Evolutionary conservation across 2,888 invertebrate genomes (phyloP).

Genomic region (Hirtodrosophila duncani): DNA sequence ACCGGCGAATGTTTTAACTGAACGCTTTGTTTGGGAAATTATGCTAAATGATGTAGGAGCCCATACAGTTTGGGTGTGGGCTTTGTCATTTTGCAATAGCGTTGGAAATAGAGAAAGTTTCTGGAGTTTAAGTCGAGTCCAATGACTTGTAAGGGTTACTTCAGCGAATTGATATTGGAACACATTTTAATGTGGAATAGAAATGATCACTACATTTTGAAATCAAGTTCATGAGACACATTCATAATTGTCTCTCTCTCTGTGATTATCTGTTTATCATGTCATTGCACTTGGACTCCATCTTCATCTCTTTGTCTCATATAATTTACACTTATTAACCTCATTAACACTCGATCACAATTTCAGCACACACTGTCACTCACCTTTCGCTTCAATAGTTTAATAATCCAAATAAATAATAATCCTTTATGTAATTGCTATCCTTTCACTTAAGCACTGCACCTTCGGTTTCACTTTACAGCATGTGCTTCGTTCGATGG

Average conservation of each 20-base stretch:
- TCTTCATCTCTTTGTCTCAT: no score
- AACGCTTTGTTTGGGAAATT: constrained; percentile 24
- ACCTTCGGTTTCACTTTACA: constrained; percentile 12
- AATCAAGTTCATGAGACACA: no score
- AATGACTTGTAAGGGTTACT: constrained; percentile 20
- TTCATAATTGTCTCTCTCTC: no score
- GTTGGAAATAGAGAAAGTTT: constrained; percentile 4
- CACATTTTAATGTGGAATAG: no score
- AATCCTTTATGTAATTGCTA: constrained; percentile 35
- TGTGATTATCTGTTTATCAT: no score
- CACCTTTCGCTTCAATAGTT: constrained; percentile 48
- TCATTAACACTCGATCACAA: constrained; percentile 10
- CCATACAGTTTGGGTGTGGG: constrained; percentile 6
- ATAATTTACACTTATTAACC: background rate
- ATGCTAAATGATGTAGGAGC: constrained; percentile 24
- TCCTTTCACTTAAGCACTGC: constrained; percentile 58
- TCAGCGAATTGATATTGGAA: background rate
- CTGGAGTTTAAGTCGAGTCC: constrained; percentile 19
- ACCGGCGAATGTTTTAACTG: constrained; percentile 9
- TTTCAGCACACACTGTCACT: constrained; percentile 38
- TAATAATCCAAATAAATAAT: constrained; percentile 43
- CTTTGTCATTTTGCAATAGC: constrained; percentile 4
- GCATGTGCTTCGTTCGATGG: constrained; percentile 53
- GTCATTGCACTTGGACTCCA: no score
- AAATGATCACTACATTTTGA: no score